Evolutionary conservation across 1,140 invertebrate species (phyloP).

Genomic region (Drosophila repleta): DNA sequence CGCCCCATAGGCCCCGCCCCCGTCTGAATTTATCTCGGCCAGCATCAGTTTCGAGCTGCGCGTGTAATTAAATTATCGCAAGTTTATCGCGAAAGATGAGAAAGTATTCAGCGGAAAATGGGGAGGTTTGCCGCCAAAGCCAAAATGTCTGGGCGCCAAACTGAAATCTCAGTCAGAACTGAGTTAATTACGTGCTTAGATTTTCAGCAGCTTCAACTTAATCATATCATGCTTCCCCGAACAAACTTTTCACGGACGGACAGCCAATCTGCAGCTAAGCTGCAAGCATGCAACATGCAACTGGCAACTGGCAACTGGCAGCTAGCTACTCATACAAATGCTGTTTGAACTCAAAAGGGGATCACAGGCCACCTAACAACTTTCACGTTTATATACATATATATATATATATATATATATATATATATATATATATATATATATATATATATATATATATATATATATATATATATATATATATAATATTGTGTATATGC

Average conservation of each 20-base stretch:
- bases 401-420: conserved; percentile 29
- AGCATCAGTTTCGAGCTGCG: conserved; percentile 39
- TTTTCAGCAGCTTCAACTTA: conserved; percentile 41
- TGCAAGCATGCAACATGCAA: conserved; percentile 3
- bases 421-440: too few relatives aligned
- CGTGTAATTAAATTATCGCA: conserved; percentile 67
- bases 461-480: too few relatives aligned
- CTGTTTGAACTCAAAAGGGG: conserved; percentile 1
- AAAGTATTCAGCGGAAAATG: conserved; percentile 11
- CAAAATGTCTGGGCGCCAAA: conserved; percentile 24
- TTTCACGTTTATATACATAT: background rate
- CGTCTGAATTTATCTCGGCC: conserved; percentile 12
- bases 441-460: too few relatives aligned
- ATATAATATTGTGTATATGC: too few relatives aligned
- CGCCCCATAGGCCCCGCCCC: background rate
- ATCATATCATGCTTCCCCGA: conserved; percentile 38
- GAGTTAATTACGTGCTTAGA: conserved; percentile 58
- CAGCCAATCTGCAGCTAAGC: conserved; percentile 5
- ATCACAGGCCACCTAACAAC: background rate
- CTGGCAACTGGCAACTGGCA: background rate
- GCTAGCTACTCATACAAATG: background rate
- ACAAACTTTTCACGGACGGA: conserved; percentile 14
- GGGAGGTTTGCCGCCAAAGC: conserved; percentile 11
- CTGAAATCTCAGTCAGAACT: conserved; percentile 39
- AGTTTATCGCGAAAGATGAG: conserved; percentile 54